phyloP scores from a whole-genome alignment of 2,888 invertebrate genomes.

The Tetragonisca angustula region DNA sequence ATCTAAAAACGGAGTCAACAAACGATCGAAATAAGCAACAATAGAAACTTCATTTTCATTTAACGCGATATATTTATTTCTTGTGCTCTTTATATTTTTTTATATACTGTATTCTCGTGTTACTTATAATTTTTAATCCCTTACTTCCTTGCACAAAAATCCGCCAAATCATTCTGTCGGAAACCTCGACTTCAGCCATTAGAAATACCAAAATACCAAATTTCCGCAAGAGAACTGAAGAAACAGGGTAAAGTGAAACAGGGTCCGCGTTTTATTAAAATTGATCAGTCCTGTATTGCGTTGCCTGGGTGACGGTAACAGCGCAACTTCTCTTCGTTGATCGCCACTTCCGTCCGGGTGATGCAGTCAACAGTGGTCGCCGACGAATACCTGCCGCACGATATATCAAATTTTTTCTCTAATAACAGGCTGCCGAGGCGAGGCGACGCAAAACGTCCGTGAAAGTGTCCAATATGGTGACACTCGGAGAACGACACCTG shows the following conservation, averaged over 20 bases:
- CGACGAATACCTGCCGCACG: conserved; percentile 51
- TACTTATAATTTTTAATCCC: no score
- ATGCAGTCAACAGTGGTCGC: neutral
- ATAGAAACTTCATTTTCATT: neutral
- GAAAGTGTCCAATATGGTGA: conserved; percentile 80
- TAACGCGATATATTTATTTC: neutral
- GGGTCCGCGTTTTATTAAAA: neutral
- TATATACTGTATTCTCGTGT: no score
- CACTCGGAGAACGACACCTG: conserved; percentile 78
- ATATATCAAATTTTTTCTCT: conserved; percentile 82
- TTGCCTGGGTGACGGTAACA: neutral
- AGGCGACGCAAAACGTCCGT: conserved; percentile 47
- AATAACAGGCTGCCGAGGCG: conserved; percentile 70
- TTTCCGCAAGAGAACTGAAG: neutral
- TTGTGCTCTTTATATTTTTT: no score
- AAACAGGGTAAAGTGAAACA: neutral
- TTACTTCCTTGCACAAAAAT: neutral
- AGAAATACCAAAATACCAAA: neutral
- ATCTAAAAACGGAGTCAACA: neutral
- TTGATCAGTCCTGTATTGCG: neutral
- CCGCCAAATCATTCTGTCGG: neutral
- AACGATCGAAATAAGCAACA: neutral
- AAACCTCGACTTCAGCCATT: no score
- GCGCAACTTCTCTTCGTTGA: conserved; percentile 25
- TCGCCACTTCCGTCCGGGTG: conserved; percentile 33